Conservation (phyloP, 2,888 invertebrate species). For the Bibio marci region DNA sequence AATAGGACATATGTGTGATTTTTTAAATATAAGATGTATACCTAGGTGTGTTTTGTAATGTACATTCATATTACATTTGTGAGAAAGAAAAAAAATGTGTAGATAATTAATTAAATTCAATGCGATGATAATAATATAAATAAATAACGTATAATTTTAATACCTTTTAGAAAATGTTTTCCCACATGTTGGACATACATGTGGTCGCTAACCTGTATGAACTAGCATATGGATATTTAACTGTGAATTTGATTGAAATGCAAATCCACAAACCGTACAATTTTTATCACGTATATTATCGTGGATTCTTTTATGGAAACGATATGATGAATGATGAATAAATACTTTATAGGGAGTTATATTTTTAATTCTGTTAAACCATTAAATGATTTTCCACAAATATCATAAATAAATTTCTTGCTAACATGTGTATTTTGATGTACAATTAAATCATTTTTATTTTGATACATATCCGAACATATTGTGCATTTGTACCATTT, state of each 20-base stretch:
- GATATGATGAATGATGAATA: conserved; percentile 28
- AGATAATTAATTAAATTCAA: no score
- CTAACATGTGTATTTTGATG: conserved; percentile 5
- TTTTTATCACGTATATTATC: conserved; percentile 16
- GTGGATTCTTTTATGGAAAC: conserved; percentile 28
- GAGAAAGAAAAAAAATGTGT: no score
- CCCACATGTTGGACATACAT: conserved; percentile 3
- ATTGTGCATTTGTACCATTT: background rate
- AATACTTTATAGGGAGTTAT: conserved; percentile 31
- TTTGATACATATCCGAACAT: background rate
- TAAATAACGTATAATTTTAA: no score
- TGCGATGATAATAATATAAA: no score
- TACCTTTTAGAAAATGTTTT: conserved; percentile 3
- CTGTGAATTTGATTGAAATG: conserved; percentile 13
- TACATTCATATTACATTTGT: background rate
- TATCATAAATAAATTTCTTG: conserved; percentile 19
- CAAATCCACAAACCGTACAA: conserved; percentile 25
- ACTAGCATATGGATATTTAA: no score
- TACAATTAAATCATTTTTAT: background rate
- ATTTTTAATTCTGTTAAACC: conserved; percentile 32
- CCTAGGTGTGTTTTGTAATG: conserved; percentile 1
- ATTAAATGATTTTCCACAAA: conserved; percentile 35
- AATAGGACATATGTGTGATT: background rate
- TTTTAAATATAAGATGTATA: background rate
- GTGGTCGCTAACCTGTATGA: background rate